phyloP scores from a whole-genome alignment of 35 echinoderm and acorn worm species.

The Patiria miniata region DNA sequence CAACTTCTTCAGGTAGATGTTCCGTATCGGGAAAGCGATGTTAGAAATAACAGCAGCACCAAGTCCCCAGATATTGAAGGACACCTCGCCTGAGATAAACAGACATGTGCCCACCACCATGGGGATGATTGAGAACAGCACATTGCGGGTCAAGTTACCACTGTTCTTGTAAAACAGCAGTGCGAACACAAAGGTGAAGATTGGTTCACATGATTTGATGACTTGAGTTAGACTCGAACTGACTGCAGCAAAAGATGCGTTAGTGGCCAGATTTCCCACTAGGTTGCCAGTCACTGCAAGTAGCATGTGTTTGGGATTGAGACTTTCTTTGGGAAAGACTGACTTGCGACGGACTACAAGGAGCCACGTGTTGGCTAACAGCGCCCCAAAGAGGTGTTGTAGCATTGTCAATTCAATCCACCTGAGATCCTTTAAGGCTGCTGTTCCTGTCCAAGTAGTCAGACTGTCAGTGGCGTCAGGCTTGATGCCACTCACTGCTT shows the following conservation, averaged over 20 bases:
- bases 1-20: conserved; percentile 22
- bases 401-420: not conserved
- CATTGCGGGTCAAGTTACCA: too few relatives aligned
- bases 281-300: not conserved
- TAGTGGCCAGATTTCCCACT: not conserved
- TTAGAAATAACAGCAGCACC: not conserved
- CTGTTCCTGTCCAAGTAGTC: too few relatives aligned
- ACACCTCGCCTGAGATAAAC: not conserved
- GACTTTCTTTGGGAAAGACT: not conserved
- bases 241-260: not conserved
- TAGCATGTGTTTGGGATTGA: not conserved
- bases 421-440: too few relatives aligned
- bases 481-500: not conserved
- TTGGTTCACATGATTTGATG: conserved; percentile 7
- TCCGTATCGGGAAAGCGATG: not conserved
- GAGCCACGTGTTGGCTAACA: not conserved
- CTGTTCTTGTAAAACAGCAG: not conserved
- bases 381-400: not conserved
- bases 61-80: not conserved
- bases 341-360: not conserved
- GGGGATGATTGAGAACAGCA: not conserved
- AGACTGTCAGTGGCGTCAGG: not conserved
- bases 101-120: not conserved
- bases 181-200: not conserved
- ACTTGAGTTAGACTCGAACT: conserved; percentile 7